Evolutionary conservation across 2,797 vertebrate species (phyloP).

Genomic region (Parambassis ranga): DNA sequence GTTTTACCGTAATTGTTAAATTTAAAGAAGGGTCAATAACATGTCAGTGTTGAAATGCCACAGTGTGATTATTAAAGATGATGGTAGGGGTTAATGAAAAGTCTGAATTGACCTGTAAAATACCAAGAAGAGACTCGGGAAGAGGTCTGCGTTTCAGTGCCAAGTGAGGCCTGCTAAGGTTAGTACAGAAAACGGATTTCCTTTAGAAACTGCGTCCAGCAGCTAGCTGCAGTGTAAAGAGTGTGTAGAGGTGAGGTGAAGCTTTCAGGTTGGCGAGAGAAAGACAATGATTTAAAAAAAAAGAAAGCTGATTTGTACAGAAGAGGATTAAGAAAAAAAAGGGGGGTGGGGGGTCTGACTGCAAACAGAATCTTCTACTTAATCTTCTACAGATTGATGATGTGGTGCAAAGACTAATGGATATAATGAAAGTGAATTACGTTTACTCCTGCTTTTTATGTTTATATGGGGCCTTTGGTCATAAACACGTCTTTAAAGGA

Average conservation of each 20-base stretch:
- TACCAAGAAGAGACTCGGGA: conserved; percentile 8
- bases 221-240: conserved; percentile 34
- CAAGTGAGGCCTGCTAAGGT: conserved; percentile 25
- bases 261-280: conserved; percentile 31
- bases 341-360: no score
- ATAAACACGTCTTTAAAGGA: conserved; percentile 53
- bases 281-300: background rate
- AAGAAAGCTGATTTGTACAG: conserved; percentile 15
- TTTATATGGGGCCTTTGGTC: conserved; percentile 47
- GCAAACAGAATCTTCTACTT: no score
- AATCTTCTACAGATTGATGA: no score
- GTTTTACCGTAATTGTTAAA: background rate
- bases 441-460: conserved; percentile 37
- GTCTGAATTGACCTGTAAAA: conserved; percentile 14
- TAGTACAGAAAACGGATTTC: no score
- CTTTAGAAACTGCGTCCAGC: conserved; percentile 27
- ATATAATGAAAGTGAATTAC: conserved; percentile 56
- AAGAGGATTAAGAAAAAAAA: no score
- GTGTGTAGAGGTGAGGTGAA: conserved; percentile 38
- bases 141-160: conserved; percentile 14
- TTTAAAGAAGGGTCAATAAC: conserved; percentile 16
- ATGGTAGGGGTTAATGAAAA: conserved; percentile 16
- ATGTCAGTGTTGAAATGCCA: no score
- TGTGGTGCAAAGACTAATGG: conserved; percentile 33
- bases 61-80: conserved; percentile 12